phyloP scores from a whole-genome alignment of 2,113 vertebrate genomes.

The Motacilla alba region DNA sequence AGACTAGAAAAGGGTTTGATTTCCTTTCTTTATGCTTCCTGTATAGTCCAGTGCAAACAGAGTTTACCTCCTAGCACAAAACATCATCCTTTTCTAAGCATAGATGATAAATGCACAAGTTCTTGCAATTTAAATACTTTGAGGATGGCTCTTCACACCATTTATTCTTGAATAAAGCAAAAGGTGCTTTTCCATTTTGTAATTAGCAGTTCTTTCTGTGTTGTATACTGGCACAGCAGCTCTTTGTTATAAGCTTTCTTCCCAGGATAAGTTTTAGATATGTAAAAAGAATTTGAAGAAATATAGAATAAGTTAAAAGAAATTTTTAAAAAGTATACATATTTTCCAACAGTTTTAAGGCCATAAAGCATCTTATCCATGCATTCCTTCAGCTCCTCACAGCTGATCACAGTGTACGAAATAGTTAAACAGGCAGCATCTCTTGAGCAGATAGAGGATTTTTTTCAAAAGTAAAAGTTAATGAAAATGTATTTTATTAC shows the following conservation, averaged over 20 bases:
- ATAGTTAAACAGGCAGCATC: not conserved
- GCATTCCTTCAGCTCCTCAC: not conserved
- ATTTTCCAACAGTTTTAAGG: not conserved
- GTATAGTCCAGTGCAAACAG: not conserved
- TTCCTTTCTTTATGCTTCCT: not conserved
- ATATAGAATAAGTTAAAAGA: not conserved
- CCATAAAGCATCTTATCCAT: not conserved
- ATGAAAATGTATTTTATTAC: not conserved
- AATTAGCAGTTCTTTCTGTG: not conserved
- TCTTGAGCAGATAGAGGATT: not conserved
- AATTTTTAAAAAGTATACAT: not conserved
- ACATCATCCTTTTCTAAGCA: not conserved
- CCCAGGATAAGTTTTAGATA: not conserved
- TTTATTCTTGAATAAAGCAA: not conserved
- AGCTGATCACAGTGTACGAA: not conserved
- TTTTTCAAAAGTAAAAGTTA: not conserved
- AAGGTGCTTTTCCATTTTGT: not conserved
- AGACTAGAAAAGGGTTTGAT: not conserved
- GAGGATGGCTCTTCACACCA: not conserved
- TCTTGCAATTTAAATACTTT: not conserved
- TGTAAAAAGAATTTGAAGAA: not conserved
- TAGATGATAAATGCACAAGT: not conserved
- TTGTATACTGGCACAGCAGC: not conserved
- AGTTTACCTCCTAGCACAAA: not conserved
- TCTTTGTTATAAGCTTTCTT: not conserved